Evolutionary conservation across 1,140 invertebrate genomes (phyloP), one percentile per base, ranked within the genome.

Genomic region (Drosophila bocqueti): DNA sequence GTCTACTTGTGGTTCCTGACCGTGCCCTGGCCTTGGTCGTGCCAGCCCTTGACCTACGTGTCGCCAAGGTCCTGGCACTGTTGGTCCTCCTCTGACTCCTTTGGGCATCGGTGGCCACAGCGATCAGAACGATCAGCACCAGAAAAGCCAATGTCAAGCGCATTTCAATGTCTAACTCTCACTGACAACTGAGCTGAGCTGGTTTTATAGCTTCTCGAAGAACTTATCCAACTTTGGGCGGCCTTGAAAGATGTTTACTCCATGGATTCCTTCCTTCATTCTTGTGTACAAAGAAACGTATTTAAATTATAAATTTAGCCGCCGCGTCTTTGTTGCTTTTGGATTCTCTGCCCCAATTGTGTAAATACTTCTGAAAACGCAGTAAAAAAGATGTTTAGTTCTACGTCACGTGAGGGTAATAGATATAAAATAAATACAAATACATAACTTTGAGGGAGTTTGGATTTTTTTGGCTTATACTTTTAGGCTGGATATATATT

Each of bases 21-120:
- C 29, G 21, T 7, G 24, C 7, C 5, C 16, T 45, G 2, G 26
- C 42, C 5, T 40, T n/a, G 10, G 16, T 68, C 8, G 34, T 21
- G 21, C 16, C 49, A 3, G 62, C 11, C 31, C 24, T 29, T 8
- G 26, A 21, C 7, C 13, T n/a, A 7, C 60, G 24, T 21, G 40
- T 76, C n/a, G 8, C 46, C 46, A 50, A 29, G 6, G 61, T 64
- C 38, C 13, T 64, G 31, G 40, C 43, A 3, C 29, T 43, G 2
- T 36, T 43, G 8, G 40, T 34, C 13, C 24, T 54, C 21, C 21
- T 26, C 16, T 40, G 38, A 31, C 21, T 76, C 11, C 24, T 50
- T 60, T 77, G 75, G 16, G 75, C 75, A 26, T 77, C 74, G 13
- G 74, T 78, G 18, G 50, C 45, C 43, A 78, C 64, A 2, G 38